Base-by-base conservation (phyloP, 1,140 invertebrate species). In the Listronotus oregonensis region DNA sequence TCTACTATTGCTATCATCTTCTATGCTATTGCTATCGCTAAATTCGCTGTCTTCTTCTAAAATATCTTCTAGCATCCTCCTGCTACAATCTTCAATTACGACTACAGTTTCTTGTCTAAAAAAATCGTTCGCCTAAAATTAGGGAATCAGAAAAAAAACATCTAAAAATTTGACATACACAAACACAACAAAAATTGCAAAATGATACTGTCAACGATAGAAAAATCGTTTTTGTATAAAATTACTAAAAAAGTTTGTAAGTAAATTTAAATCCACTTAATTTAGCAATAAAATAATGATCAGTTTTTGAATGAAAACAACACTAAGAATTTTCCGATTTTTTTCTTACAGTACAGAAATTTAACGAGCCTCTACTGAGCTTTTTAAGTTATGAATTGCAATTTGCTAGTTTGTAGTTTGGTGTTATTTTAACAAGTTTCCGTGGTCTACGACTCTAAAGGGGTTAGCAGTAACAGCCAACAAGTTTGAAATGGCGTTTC, bases 31-130 rank as follows among this genome's bases (percentile, higher is more conserved):
- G 56, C 67, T 66, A 66, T 75, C 74, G 68, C 71, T n/a, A 60
- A 72, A 68, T 67, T 76, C 74, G 69, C 71, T 74, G 68, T 66
- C 64, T 72, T 77, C 75, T n/a, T 77, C 75, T 71, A 74, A 54
- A 59, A 77, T 77, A 54, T 75, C 75, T 74, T 74, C 75, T 72
- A 77, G 66, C 39, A 64, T 60, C 58, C 72, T 69, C 21, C 32
- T 66, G 56, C 64, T 61, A 56, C 64, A 60, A 55, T 73, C 68
- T 60, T 74, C 75, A 66, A 76, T 70, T 42, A 74, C 66, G 62
- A 76, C 68, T 67, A 74, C 69, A 60, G 73, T 71, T 68, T 75
- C 71, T 72, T 73, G 75, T 75, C 75, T 77, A 77, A 69, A 77
- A n/a, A 60, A 74, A 73, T 64, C 54, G 64, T 61, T 68, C 55